Evolutionary conservation across 2,113 vertebrate genomes (phyloP), one percentile per base, ranked within the genome.

Genomic region (Ophiodon elongatus): DNA sequence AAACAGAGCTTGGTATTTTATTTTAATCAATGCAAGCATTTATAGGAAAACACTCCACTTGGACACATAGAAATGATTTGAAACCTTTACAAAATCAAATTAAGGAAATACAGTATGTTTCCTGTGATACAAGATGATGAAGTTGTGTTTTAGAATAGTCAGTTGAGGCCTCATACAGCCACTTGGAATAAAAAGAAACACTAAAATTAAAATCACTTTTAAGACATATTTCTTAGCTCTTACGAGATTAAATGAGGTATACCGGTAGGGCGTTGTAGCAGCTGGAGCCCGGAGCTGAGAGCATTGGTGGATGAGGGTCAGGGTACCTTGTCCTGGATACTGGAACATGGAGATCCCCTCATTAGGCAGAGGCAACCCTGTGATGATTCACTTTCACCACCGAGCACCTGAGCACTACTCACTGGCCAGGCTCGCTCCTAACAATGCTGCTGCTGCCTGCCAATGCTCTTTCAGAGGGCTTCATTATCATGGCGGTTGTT

Each of bases 331-430:
- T 87, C 88, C 87, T 82, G 79, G 62, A 83, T 73, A 50, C 79
- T 75, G 37, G 87, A 89, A 91, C 89, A 88, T 82, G 81, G 88
- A 90, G 83, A 87, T 90, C 88, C 79, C 75, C 82, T 93, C 91
- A 93, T 94, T 94, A 93, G 81, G 39, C 73, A 85, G 82, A 88
- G 74, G 54, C 79, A 76, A 83, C 85, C 47, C 79, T 88, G 76
- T 85, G 85, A 94, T 94, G 87, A 94, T 91, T 90, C 90, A 87
- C 82, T 87, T 83, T 85, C 82, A 85, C 73, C 82, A 75, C 63
- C 0, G 60, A 76, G 89, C 94, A 94, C 90, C 93, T 95, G 94
- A 94, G 91, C 90, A 87, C 88, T 73, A 25, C 77, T 89, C 87
- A 64, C n/a, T 15, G 19, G 33, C 72, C 77, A 35, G 41, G 35